Conservation (phyloP, 1,140 invertebrate species). For the Drosophila hydei region DNA sequence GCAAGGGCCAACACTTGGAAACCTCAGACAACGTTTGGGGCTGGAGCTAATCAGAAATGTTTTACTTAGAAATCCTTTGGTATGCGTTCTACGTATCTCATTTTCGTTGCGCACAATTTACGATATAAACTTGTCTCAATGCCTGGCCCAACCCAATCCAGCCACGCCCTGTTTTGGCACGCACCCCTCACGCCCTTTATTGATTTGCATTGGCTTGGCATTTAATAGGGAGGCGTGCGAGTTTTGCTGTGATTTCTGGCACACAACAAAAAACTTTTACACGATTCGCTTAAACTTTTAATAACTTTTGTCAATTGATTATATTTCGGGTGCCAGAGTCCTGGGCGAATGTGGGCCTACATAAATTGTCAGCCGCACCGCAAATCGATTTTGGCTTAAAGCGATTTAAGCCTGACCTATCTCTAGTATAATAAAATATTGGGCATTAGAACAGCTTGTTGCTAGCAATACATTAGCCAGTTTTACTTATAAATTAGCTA, state of each 20-base stretch:
- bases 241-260: slow-evolving; percentile 64
- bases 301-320: slow-evolving; percentile 82
- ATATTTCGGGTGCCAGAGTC: slow-evolving; percentile 35
- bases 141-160: background rate
- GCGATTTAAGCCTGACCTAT: slow-evolving; percentile 21
- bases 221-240: slow-evolving; percentile 52
- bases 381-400: slow-evolving; percentile 47
- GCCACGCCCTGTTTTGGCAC: background rate
- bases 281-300: slow-evolving; percentile 67
- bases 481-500: background rate
- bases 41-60: slow-evolving; percentile 76
- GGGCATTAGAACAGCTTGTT: background rate
- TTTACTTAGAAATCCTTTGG: slow-evolving; percentile 81
- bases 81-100: slow-evolving; percentile 79
- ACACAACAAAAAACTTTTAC: slow-evolving; percentile 57
- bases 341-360: slow-evolving; percentile 11
- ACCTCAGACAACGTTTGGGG: slow-evolving; percentile 22
- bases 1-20: slow-evolving; percentile 35
- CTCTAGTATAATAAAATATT: background rate
- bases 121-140: slow-evolving; percentile 65
- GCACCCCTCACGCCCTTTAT: slow-evolving; percentile 37
- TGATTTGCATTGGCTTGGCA: slow-evolving; percentile 68
- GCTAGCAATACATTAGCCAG: background rate
- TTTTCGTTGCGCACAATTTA: slow-evolving; percentile 81
- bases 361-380: slow-evolving; percentile 9